These are phyloP conservation scores for Leuciscus idus DNA, from an alignment of 2,113 vertebrate genomes.

Conservation along the genomic window DNA sequence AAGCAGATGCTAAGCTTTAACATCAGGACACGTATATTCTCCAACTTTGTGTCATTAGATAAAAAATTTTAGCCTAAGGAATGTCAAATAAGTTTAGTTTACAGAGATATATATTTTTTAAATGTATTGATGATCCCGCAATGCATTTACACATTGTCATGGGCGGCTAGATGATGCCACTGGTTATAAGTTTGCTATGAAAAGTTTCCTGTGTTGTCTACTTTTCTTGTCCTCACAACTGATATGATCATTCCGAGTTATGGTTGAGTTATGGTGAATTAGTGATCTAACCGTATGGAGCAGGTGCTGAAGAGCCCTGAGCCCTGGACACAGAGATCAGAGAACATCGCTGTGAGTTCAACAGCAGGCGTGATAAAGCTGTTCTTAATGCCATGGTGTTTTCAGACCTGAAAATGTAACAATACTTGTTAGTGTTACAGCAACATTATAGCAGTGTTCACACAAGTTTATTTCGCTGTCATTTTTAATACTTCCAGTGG, in stretches of 20 bases:
- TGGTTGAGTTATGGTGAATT: background rate
- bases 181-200: background rate
- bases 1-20: background rate
- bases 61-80: background rate
- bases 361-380: slow-evolving; percentile 47
- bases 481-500: background rate
- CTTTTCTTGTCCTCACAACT: background rate
- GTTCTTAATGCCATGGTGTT: slow-evolving; percentile 61
- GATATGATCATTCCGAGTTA: background rate
- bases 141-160: background rate
- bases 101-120: background rate
- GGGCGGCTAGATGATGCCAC: background rate
- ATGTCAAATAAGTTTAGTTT: background rate
- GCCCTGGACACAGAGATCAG: slow-evolving; percentile 32
- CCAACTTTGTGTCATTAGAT: background rate
- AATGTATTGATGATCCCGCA: background rate
- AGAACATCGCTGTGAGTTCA: slow-evolving; percentile 27
- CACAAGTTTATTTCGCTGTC: background rate
- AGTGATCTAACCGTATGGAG: slow-evolving; percentile 53
- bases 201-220: background rate
- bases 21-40: background rate
- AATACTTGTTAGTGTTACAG: background rate
- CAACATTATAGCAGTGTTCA: background rate
- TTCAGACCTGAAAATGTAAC: background rate
- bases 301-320: slow-evolving; percentile 54